phyloP scores from a whole-genome alignment of 2,888 invertebrate species.

The Xestia sexstrigata region DNA sequence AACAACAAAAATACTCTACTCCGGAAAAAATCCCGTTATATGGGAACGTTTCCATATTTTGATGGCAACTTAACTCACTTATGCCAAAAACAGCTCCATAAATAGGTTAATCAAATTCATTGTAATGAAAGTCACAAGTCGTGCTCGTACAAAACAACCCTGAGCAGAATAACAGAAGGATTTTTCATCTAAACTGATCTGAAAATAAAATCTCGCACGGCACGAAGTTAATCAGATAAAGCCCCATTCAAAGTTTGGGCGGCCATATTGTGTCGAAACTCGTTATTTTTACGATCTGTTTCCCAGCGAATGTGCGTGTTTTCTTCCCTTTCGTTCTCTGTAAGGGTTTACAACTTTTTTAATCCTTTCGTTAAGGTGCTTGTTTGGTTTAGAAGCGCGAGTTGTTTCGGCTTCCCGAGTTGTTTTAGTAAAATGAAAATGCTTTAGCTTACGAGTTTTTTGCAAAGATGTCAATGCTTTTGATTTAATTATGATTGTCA shows the following conservation, averaged over 20 bases:
- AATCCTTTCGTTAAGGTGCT: constrained; percentile 57
- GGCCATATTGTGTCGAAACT: constrained; percentile 69
- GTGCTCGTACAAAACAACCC: constrained; percentile 46
- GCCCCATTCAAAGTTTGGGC: constrained; percentile 67
- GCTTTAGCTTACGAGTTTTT: neutral
- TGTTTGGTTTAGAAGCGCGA: constrained; percentile 36
- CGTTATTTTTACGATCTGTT: constrained; percentile 70
- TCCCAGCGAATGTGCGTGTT: constrained; percentile 65
- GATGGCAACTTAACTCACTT: constrained; percentile 38
- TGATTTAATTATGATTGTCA: constrained; percentile 33
- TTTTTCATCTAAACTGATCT: constrained; percentile 63
- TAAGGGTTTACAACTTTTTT: constrained; percentile 64
- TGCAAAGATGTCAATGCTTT: constrained; percentile 5
- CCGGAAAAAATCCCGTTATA: neutral
- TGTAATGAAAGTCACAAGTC: constrained; percentile 54
- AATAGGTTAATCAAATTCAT: constrained; percentile 58
- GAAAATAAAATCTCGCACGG: constrained; percentile 66
- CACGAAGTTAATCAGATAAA: constrained; percentile 70
- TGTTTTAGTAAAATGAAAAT: constrained; percentile 40
- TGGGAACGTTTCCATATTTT: constrained; percentile 28
- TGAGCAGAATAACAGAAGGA: constrained; percentile 51
- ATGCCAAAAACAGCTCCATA: constrained; percentile 53
- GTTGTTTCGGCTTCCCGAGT: constrained; percentile 21
- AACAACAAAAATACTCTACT: constrained; percentile 2
- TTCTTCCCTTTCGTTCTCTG: constrained; percentile 51